phyloP scores from a whole-genome alignment of 2,797 vertebrate genomes.

The Psittacula echo region DNA sequence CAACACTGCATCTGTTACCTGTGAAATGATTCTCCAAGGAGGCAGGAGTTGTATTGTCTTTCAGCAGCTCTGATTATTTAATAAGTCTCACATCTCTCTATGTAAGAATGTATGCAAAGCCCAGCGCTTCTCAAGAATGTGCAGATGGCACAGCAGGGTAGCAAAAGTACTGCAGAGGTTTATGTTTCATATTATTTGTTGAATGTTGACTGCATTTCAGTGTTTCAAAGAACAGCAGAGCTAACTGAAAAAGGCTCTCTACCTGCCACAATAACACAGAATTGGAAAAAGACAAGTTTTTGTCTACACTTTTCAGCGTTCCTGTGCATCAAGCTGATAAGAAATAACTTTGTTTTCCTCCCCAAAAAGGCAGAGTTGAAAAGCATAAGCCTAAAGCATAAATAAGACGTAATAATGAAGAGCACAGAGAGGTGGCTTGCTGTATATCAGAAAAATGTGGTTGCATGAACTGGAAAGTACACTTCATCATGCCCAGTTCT shows the following conservation, averaged over 20 bases:
- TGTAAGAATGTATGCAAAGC: neutral
- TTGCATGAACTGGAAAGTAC: neutral
- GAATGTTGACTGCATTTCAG: slow-evolving; percentile 4
- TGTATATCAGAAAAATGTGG: neutral
- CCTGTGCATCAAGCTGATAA: neutral
- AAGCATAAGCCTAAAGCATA: neutral
- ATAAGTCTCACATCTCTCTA: slow-evolving; percentile 20
- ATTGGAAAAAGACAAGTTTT: neutral
- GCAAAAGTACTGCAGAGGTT: slow-evolving; percentile 24
- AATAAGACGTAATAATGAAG: neutral
- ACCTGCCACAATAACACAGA: neutral
- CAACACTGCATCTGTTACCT: slow-evolving; percentile 32
- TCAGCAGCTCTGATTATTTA: slow-evolving; percentile 72
- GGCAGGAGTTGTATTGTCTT: slow-evolving; percentile 63
- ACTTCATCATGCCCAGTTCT: neutral
- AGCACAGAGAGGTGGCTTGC: neutral
- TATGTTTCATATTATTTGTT: slow-evolving; percentile 8
- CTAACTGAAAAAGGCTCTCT: neutral
- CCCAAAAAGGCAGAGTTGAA: neutral
- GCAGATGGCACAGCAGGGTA: neutral
- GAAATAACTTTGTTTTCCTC: neutral
- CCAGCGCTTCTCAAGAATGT: neutral
- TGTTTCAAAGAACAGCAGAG: neutral
- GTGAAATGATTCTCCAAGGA: slow-evolving; percentile 51
- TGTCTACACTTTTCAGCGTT: neutral